These are phyloP conservation scores for Orestias chungarensis DNA, from an alignment of 2,797 vertebrate genomes.

Conservation along the genomic window DNA sequence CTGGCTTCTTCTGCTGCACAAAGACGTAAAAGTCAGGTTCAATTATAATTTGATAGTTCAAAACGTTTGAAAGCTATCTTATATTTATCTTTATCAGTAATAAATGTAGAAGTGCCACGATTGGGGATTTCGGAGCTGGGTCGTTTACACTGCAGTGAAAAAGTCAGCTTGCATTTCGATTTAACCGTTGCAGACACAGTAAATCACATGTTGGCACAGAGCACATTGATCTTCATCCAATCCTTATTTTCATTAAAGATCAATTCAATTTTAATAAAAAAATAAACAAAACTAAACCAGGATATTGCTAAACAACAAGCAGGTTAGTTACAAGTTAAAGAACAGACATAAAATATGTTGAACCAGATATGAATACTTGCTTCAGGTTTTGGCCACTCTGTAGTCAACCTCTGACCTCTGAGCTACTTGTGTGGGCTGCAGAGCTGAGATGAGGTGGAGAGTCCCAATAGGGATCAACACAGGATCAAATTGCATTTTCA, in stretches of 20 bases:
- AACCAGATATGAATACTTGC: neutral
- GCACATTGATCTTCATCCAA: slow-evolving; percentile 6
- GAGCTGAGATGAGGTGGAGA: slow-evolving; percentile 13
- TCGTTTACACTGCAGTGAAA: too few relatives aligned
- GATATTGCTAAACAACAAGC: neutral
- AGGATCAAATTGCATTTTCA: slow-evolving; percentile 55
- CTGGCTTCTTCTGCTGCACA: too few relatives aligned
- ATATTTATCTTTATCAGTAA: too few relatives aligned
- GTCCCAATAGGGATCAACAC: slow-evolving; percentile 34
- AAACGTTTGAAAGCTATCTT: too few relatives aligned
- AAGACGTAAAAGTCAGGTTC: too few relatives aligned
- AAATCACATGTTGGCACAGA: too few relatives aligned
- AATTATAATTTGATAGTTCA: too few relatives aligned
- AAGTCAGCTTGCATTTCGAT: too few relatives aligned
- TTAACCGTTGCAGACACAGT: too few relatives aligned
- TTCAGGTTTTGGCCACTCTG: slow-evolving; percentile 12
- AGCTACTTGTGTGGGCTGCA: slow-evolving; percentile 25
- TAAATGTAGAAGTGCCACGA: too few relatives aligned
- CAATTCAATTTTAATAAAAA: neutral
- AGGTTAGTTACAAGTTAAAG: neutral
- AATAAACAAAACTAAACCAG: neutral
- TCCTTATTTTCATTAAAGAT: neutral
- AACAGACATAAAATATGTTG: neutral
- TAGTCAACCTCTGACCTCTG: slow-evolving; percentile 17
- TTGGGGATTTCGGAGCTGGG: too few relatives aligned